Conservation (phyloP, 2,888 invertebrate species). For the Oscheius sp. region DNA sequence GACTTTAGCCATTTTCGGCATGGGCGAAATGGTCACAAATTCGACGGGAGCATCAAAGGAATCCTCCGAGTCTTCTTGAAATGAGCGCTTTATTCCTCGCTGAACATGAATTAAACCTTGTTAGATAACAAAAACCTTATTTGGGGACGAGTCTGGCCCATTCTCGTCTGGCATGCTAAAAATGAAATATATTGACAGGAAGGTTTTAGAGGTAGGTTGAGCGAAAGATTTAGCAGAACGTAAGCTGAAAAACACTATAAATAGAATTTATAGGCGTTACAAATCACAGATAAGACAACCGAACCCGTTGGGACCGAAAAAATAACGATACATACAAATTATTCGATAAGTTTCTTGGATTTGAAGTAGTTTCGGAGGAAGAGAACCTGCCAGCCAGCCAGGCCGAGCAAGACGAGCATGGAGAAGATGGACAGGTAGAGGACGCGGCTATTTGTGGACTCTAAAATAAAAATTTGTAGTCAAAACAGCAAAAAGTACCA, state of each 20-base stretch:
- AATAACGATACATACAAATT: conserved; percentile 28
- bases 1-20: conserved; percentile 2
- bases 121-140: too few relatives aligned
- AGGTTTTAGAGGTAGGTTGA: too few relatives aligned
- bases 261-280: conserved; percentile 6
- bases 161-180: too few relatives aligned
- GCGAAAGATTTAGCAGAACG: too few relatives aligned
- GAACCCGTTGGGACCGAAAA: conserved; percentile 19
- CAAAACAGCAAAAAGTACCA: conserved; percentile 74
- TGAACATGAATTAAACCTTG: neutral
- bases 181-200: too few relatives aligned
- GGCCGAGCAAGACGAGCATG: conserved; percentile 90
- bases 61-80: conserved; percentile 22
- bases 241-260: neutral
- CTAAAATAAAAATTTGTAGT: neutral
- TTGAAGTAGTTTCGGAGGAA: conserved; percentile 98
- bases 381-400: conserved; percentile 96
- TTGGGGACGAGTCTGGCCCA: too few relatives aligned
- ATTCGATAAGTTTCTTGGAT: conserved; percentile 98
- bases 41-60: conserved; percentile 31
- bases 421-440: conserved; percentile 98
- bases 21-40: neutral
- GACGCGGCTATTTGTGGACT: conserved; percentile 95
- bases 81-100: conserved; percentile 4
- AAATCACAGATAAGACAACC: conserved; percentile 23